Base-by-base conservation (phyloP, 2,797 vertebrate species). In the Siniperca scherzeri region DNA sequence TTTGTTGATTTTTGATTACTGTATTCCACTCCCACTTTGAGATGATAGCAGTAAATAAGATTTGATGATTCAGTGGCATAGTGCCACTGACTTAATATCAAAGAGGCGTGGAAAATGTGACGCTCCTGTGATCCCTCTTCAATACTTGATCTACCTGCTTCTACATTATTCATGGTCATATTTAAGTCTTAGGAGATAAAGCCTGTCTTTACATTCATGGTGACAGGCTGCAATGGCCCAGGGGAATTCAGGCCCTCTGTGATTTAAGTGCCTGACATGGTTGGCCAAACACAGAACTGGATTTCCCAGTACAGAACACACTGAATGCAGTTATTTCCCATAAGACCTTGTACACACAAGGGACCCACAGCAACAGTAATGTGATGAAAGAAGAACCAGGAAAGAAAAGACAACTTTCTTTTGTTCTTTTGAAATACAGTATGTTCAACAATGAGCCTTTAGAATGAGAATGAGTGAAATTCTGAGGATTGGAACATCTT, bases 191-290 rank as follows among this genome's bases (percentile, higher is more conserved):
- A 82, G 71, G 69, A 91, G 88, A 94, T 94, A 93, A 94, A 94
- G 87, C 78, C 87, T 60, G 84, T 85, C 86, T 90, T 90, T 92
- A 93, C 92, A 95, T 94, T 91, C 88, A 90, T 70, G 85, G 90
- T 90, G 92, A 94, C 92, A 90, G 88, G 61, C 78, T 25, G 87
- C 70, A 85, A 81, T 77, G 82, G 83, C 90, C 87, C 88, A 42
- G 80, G 89, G 90, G 89, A 88, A 84, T 93, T 83, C 61, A 52
- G 83, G 80, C 87, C 89, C 89, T 87, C 71, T 91, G 88, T 90
- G 92, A 89, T 94, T 93, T 94, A 93, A 88, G 88, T 85, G 78
- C 76, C 92, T 90, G 94, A 93, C 92, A 94, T 86, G 93, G 91
- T 91, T 94, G 92, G 89, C 57, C 89, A 92, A 92, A 94, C 89